These are phyloP conservation scores for Holocentrus rufus DNA, from an alignment of 2,797 vertebrate species.

Conservation along the genomic window DNA sequence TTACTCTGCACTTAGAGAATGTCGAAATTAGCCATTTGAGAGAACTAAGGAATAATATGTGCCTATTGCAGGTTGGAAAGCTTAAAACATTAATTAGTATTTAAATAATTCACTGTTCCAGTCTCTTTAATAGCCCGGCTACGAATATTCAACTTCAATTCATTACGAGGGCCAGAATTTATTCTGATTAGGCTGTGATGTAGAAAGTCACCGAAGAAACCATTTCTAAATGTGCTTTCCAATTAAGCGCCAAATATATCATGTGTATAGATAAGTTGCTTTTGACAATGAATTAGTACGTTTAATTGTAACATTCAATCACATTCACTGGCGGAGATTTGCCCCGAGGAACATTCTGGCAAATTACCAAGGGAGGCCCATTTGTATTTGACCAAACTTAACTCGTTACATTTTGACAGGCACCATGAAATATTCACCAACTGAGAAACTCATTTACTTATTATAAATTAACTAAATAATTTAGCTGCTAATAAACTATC, in stretches of 20 bases:
- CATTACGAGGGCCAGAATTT: slow-evolving; percentile 71
- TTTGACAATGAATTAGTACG: slow-evolving; percentile 81
- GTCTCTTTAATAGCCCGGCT: slow-evolving; percentile 76
- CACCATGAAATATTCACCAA: slow-evolving; percentile 81
- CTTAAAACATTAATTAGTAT: slow-evolving; percentile 82
- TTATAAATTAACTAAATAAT: slow-evolving; percentile 82
- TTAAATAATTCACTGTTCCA: slow-evolving; percentile 79
- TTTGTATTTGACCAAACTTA: slow-evolving; percentile 81
- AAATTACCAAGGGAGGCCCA: slow-evolving; percentile 75
- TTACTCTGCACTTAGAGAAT: slow-evolving; percentile 58
- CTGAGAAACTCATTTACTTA: slow-evolving; percentile 76
- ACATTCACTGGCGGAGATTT: slow-evolving; percentile 71
- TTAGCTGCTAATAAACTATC: slow-evolving; percentile 75
- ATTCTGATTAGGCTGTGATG: slow-evolving; percentile 72
- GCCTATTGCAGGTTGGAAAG: slow-evolving; percentile 72
- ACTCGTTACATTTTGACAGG: slow-evolving; percentile 79
- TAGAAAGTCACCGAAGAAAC: slow-evolving; percentile 69
- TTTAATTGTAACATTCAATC: slow-evolving; percentile 85
- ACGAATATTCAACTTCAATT: slow-evolving; percentile 77
- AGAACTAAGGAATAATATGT: slow-evolving; percentile 67
- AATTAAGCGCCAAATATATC: slow-evolving; percentile 81
- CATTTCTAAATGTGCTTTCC: slow-evolving; percentile 77
- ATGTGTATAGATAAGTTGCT: slow-evolving; percentile 80
- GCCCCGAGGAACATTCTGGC: slow-evolving; percentile 71
- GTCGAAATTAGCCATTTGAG: slow-evolving; percentile 64